Conservation (phyloP, 2,113 vertebrate species). For the Menidia beryllina region DNA sequence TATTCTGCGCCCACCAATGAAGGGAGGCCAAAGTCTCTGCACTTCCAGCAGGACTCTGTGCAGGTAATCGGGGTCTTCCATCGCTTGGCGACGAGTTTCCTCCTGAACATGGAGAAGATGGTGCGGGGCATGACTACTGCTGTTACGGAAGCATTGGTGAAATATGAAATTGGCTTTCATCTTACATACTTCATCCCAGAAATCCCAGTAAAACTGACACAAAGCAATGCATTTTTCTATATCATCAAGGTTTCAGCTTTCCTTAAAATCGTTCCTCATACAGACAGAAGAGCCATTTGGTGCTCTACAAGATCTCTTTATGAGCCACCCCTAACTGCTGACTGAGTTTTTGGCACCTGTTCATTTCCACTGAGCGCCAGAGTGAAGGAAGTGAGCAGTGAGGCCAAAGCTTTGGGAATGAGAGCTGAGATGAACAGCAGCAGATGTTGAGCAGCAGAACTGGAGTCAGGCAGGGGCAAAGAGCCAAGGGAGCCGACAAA, state of each 20-base stretch:
- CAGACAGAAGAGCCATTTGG: not conserved
- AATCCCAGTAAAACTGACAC: not conserved
- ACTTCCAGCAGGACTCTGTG: conserved; percentile 68
- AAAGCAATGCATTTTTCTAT: not conserved
- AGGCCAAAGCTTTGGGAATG: conserved; percentile 79
- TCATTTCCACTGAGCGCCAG: conserved; percentile 64
- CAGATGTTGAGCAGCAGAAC: conserved; percentile 72
- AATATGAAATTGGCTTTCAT: too few species aligned
- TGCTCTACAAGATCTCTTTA: too few species aligned
- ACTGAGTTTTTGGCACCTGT: conserved; percentile 41
- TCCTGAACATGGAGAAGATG: conserved; percentile 19
- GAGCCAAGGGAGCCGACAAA: conserved; percentile 68
- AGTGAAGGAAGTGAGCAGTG: conserved; percentile 78
- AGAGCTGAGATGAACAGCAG: conserved; percentile 80
- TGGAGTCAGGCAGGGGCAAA: conserved; percentile 66
- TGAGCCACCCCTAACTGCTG: too few species aligned
- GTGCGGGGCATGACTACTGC: not conserved
- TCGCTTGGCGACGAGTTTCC: conserved; percentile 33
- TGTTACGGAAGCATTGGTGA: not conserved
- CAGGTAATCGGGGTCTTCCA: conserved; percentile 57
- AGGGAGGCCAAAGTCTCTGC: conserved; percentile 74
- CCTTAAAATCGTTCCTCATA: not conserved
- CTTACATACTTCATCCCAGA: not conserved
- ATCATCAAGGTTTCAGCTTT: not conserved
- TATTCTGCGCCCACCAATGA: conserved; percentile 73